Evolutionary conservation across 2,888 invertebrate species (phyloP), one percentile per base, ranked within the genome.

Genomic region (Apantesis nais): DNA sequence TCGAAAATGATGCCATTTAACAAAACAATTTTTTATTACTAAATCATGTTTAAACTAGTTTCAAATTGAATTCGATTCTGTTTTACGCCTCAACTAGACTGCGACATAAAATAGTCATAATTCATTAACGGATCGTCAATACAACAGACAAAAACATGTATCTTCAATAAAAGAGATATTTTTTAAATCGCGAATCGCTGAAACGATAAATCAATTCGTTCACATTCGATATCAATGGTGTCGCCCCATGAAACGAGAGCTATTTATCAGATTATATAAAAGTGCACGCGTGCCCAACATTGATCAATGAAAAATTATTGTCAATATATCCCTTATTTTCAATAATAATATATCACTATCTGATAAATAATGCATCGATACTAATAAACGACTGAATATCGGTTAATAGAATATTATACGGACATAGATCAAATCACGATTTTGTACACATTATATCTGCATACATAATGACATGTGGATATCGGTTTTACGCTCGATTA

Each of bases 181-280:
- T 92, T 89, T 85, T 84, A 85, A 85, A 85, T 79, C 82, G 79
- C 86, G 86, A 88, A 91, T 91, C 90, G 88, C 83, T 81, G 78
- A 84, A 85, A 85, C 85, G 78, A 92, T 94, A 95, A 95, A 95
- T 95, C 94, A 93, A 86, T 76, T 78, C 76, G 79, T 85, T 83
- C 83, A 86, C 84, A 88, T 89, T 89, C 85, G 87, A 86, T 89
- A 90, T 90, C 89, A 90, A 89, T 89, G 86, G 87, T 81, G 83
- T 88, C 87, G 89, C 91, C 90, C 90, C 87, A 88, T 88, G 88
- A 90, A 90, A 92, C 87, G 87, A 70, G 85, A 81, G 82, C 84
- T 90, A 92, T 93, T 93, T 93, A 93, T 92, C 90, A 87, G 88
- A 86, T 87, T 86, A 89, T 84, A 93, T 90, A 91, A 89, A 90